Evolutionary conservation across 1,140 invertebrate species (phyloP).

Genomic region (Neodiprion lecontei): DNA sequence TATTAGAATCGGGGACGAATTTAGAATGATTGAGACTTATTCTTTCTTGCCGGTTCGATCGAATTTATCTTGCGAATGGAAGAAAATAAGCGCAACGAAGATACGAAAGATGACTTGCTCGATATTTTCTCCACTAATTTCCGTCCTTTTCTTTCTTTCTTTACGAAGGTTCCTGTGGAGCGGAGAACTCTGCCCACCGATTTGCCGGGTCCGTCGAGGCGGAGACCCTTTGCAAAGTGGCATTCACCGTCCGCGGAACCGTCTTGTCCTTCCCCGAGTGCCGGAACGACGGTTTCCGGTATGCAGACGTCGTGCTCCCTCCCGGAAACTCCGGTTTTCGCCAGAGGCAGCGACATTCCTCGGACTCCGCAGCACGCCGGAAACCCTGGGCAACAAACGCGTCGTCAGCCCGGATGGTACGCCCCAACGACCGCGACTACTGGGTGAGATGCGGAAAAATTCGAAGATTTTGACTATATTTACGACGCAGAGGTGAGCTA

Average conservation of each 20-base stretch:
- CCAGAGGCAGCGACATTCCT: conserved; percentile 79
- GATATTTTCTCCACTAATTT: too few relatives aligned
- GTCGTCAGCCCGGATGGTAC: conserved; percentile 58
- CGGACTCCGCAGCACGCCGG: conserved; percentile 70
- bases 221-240: conserved; percentile 59
- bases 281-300: conserved; percentile 61
- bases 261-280: conserved; percentile 60
- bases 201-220: conserved; percentile 63
- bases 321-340: conserved; percentile 84
- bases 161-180: conserved; percentile 65
- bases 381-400: conserved; percentile 49
- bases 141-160: conserved; percentile 11
- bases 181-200: conserved; percentile 75
- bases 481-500: background rate
- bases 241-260: conserved; percentile 60
- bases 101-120: too few relatives aligned
- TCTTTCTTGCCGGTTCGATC: too few relatives aligned
- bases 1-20: too few relatives aligned
- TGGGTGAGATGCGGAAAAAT: conserved; percentile 39
- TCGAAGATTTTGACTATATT: background rate
- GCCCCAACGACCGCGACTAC: conserved; percentile 56
- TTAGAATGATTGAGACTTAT: too few relatives aligned
- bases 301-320: conserved; percentile 83
- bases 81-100: too few relatives aligned
- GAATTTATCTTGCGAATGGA: too few relatives aligned